Evolutionary conservation across 2,888 invertebrate species (phyloP), one percentile per base, ranked within the genome.

Genomic region (Malthinus flaveolus): DNA sequence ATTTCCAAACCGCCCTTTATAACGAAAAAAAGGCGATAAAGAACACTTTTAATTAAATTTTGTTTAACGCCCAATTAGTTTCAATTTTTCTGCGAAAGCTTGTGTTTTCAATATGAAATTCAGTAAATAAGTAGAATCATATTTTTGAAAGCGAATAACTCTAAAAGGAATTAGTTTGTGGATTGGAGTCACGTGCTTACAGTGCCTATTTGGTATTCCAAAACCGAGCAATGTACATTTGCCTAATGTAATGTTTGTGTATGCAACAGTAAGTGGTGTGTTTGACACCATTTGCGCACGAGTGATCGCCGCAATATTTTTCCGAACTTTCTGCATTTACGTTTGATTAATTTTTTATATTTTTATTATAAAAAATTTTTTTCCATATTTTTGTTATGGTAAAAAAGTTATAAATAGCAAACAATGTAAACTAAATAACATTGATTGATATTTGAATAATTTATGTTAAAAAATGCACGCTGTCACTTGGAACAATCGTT

Each of bases 191-290:
- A 64, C 58, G 62, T 57, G 59, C 59, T 44, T 46, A 54, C 49
- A 9, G 46, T 15, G 35, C 49, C 58, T 63, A 45, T 47, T 68
- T 67, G 56, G 50, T 67, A 68, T 68, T 61, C 74, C 52, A 59
- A 63, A 66, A 71, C 71, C 72, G 74, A 70, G 61, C 56, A 52
- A 63, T 65, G 65, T 71, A 73, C 73, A 75, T 74, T 75, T 74
- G 70, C 68, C 74, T 75, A 75, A 75, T 75, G 75, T 73, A 74
- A 72, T 71, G 74, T 73, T 71, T 73, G 72, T 71, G 72, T 75
- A 75, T 75, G 75, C 75, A 73, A 69, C 72, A 73, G 72, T 76
- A 75, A 77, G 76, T 75, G 76, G 73, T 77, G 76, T 74, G 75
- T 75, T 75, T 77, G 77, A 77, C 77, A 70, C 72, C 67, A 63